Evolutionary conservation across 2,797 vertebrate genomes (phyloP).

Genomic region (Enteromius viviparus): DNA sequence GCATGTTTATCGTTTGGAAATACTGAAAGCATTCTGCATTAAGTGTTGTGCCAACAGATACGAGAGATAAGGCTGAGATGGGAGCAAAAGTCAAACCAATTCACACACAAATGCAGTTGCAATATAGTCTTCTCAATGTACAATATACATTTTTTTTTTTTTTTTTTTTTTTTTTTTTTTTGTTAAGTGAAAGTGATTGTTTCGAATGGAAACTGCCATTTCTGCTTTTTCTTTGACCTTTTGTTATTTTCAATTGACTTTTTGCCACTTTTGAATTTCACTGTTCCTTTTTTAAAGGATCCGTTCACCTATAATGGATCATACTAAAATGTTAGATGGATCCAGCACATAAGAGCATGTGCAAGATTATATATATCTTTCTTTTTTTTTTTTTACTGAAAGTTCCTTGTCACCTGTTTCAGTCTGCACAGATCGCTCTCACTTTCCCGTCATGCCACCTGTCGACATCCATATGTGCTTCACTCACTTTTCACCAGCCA

Average conservation of each 20-base stretch:
- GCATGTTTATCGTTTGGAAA: constrained; percentile 29
- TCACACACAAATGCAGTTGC: not conserved
- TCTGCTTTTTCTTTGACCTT: constrained; percentile 31
- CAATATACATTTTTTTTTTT: too few species aligned
- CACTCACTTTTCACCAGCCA: constrained; percentile 12
- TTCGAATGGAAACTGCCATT: not conserved
- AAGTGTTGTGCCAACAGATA: constrained; percentile 13
- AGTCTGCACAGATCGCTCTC: not conserved
- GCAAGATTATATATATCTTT: not conserved
- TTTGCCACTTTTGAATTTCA: constrained; percentile 10
- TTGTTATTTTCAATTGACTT: not conserved
- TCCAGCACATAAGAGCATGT: not conserved
- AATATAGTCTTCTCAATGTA: not conserved
- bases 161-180: not conserved
- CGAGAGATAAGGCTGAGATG: not conserved
- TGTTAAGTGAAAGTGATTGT: constrained; percentile 12
- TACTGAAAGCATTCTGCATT: constrained; percentile 1
- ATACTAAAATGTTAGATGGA: not conserved
- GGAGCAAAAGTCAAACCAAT: constrained; percentile 45
- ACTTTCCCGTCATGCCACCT: not conserved
- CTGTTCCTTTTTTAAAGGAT: not conserved
- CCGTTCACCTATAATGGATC: not conserved
- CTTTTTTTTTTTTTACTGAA: not conserved
- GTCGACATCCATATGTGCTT: not conserved
- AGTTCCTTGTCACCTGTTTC: constrained; percentile 24